Evolutionary conservation across 2,888 invertebrate genomes (phyloP).

Genomic region (Tetragnatha montana): DNA sequence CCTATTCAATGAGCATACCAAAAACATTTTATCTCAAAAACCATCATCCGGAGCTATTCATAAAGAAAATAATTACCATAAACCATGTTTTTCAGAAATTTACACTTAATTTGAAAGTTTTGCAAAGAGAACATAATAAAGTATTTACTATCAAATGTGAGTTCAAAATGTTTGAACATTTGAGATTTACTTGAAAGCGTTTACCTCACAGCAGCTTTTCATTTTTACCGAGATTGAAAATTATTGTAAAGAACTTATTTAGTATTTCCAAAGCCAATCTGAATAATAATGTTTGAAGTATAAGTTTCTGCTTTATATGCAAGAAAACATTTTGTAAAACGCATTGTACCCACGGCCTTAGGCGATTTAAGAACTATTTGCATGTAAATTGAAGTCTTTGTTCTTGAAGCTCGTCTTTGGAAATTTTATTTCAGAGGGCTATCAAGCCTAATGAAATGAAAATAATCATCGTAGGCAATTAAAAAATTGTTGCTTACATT

Average conservation of each 20-base stretch:
- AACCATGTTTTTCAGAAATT: not conserved
- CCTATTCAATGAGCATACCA: too few species aligned
- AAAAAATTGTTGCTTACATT: constrained; percentile 50
- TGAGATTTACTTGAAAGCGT: not conserved
- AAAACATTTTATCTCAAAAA: not conserved
- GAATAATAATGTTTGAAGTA: constrained; percentile 27
- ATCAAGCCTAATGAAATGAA: constrained; percentile 56
- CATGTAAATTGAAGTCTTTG: constrained; percentile 57
- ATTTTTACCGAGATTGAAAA: not conserved
- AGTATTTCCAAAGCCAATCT: constrained; percentile 21
- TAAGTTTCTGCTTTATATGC: constrained; percentile 24
- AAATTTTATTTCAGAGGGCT: constrained; percentile 31
- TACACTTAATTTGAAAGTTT: not conserved
- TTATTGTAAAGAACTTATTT: constrained; percentile 4
- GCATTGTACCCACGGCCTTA: not conserved
- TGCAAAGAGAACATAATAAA: not conserved
- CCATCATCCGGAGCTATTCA: not conserved
- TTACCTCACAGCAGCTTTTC: not conserved
- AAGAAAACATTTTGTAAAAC: constrained; percentile 22
- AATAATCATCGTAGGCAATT: constrained; percentile 44
- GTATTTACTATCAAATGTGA: not conserved
- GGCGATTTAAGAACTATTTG: constrained; percentile 32
- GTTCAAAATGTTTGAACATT: not conserved
- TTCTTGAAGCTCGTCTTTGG: constrained; percentile 24
- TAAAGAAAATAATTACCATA: not conserved